Evolutionary conservation across 2,113 vertebrate species (phyloP).

Genomic region (Tamias sibiricus): DNA sequence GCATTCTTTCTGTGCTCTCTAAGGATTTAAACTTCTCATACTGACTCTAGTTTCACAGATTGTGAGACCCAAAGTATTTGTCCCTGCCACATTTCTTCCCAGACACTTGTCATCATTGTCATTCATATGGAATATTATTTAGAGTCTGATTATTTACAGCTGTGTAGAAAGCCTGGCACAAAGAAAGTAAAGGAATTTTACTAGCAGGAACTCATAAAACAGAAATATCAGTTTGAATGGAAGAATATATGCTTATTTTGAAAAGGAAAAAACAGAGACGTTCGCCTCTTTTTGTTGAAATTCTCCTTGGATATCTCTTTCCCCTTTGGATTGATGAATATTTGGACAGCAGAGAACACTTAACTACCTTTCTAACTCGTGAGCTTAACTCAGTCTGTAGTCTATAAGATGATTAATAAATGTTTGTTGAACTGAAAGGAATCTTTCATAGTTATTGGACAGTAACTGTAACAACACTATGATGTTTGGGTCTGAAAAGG

Average conservation of each 20-base stretch:
- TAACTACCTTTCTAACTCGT: background rate
- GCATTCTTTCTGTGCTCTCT: background rate
- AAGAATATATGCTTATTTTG: constrained; percentile 15
- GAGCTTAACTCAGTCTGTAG: background rate
- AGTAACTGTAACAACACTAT: constrained; percentile 51
- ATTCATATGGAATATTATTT: background rate
- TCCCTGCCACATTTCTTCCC: background rate
- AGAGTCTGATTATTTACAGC: background rate
- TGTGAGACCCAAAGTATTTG: background rate
- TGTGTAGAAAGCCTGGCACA: background rate
- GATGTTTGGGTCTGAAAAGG: constrained; percentile 51
- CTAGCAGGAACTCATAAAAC: background rate
- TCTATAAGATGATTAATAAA: background rate
- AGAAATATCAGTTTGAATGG: background rate
- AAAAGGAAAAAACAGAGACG: background rate
- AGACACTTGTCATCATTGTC: background rate
- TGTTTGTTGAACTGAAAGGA: constrained; percentile 9
- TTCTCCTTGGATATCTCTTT: background rate
- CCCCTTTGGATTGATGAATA: background rate
- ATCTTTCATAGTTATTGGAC: constrained; percentile 18
- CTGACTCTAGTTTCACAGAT: background rate
- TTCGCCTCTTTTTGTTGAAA: background rate
- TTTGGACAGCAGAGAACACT: background rate
- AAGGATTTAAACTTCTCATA: constrained; percentile 38
- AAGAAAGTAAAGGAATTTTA: background rate